Conservation (phyloP, 23 tunicate species). For the Diplosoma virens region DNA sequence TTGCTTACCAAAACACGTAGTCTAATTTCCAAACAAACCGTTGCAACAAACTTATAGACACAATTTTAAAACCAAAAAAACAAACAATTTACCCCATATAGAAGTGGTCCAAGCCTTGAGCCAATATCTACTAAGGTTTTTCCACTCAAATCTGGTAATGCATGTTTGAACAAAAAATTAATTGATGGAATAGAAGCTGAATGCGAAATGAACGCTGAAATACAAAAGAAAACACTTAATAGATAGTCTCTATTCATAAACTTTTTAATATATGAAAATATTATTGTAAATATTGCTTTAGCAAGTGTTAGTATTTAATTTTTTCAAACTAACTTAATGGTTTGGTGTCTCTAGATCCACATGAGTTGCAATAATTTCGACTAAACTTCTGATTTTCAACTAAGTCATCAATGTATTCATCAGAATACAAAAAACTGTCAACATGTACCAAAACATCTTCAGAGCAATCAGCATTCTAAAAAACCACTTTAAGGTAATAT, state of each 20-base stretch:
- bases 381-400: conserved; percentile 54
- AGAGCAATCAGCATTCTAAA: conserved; percentile 47
- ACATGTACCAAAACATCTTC: conserved; percentile 34
- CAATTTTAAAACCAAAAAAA: background rate
- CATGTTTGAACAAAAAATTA: conserved; percentile 27
- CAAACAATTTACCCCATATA: conserved; percentile 41
- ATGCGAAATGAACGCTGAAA: conserved; percentile 58
- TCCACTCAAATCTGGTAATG: conserved; percentile 25
- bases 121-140: conserved; percentile 60
- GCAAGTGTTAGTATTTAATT: too few species aligned
- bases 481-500: background rate
- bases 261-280: too few species aligned
- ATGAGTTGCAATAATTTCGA: conserved; percentile 49
- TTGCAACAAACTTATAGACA: background rate
- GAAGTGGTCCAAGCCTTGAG: conserved; percentile 45
- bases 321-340: conserved; percentile 46
- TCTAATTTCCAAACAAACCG: too few species aligned
- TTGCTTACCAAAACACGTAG: background rate
- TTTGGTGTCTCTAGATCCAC: conserved; percentile 52
- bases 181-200: conserved; percentile 32
- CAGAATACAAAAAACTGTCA: conserved; percentile 50
- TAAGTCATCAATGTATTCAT: conserved; percentile 47
- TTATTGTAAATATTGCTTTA: too few species aligned
- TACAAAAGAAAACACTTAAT: background rate
- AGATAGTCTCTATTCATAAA: background rate